Evolutionary conservation across 2,888 invertebrate species (phyloP).

Genomic region (Nemapogon koenigi): DNA sequence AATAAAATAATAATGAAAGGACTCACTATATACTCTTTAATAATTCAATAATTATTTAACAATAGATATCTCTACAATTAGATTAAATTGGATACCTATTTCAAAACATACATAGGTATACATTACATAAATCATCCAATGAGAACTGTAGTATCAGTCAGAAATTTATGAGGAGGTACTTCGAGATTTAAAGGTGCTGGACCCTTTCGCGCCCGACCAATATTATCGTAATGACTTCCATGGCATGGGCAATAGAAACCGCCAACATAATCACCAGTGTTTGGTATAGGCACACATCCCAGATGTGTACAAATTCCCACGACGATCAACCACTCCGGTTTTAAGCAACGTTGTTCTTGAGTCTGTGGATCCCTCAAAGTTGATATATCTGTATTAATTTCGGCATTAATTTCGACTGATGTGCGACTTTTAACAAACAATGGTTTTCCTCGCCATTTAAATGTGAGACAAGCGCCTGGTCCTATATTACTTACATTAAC

Average conservation of each 20-base stretch:
- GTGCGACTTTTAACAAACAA: slow-evolving; percentile 78
- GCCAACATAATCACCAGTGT: slow-evolving; percentile 68
- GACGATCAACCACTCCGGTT: slow-evolving; percentile 78
- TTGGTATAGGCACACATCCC: slow-evolving; percentile 83
- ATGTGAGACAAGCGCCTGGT: slow-evolving; percentile 68
- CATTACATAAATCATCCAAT: slow-evolving; percentile 45
- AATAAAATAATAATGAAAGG: too few species aligned
- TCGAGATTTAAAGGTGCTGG: slow-evolving; percentile 77
- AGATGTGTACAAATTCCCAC: slow-evolving; percentile 84
- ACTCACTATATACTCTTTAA: slow-evolving; percentile 1
- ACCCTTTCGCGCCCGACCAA: slow-evolving; percentile 77
- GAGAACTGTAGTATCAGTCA: slow-evolving; percentile 57
- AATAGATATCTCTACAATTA: too few species aligned
- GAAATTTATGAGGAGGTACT: slow-evolving; percentile 68
- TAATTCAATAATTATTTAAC: neutral
- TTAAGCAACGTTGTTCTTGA: slow-evolving; percentile 68
- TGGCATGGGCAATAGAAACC: slow-evolving; percentile 87
- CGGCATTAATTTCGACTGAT: slow-evolving; percentile 68
- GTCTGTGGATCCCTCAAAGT: slow-evolving; percentile 74
- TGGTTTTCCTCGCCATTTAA: slow-evolving; percentile 87
- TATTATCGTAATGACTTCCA: slow-evolving; percentile 81
- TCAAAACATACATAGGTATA: too few species aligned
- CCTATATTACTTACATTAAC: slow-evolving; percentile 72
- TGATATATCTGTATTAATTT: slow-evolving; percentile 64
- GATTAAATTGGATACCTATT: too few species aligned